Conservation (phyloP, 2,113 vertebrate genomes). For the Calyptommatus sinebrachiatus region DNA sequence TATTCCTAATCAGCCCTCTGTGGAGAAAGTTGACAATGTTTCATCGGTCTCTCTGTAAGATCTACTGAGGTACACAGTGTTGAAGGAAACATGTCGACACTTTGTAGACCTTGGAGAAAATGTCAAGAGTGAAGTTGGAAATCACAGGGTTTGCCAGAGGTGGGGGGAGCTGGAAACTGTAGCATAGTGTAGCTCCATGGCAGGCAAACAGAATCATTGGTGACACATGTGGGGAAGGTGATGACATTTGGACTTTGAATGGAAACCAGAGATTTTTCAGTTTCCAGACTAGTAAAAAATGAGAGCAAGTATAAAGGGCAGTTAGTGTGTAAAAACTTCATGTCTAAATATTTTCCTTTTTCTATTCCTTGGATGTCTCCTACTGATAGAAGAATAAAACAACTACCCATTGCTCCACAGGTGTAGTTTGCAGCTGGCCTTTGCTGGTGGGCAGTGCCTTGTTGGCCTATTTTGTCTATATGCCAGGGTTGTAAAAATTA, state of each 20-base stretch:
- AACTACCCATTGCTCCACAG: constrained; percentile 18
- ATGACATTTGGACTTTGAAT: constrained; percentile 43
- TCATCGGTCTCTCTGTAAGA: constrained; percentile 54
- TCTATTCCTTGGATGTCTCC: constrained; percentile 13
- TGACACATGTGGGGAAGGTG: constrained; percentile 45
- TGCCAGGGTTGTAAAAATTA: background rate
- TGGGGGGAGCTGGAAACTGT: constrained; percentile 44
- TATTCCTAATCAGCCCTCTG: constrained; percentile 40
- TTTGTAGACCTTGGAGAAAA: constrained; percentile 60
- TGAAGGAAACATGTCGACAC: constrained; percentile 59
- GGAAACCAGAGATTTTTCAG: constrained; percentile 37
- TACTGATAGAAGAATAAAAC: constrained; percentile 15
- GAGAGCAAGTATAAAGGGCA: constrained; percentile 45
- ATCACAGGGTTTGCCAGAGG: constrained; percentile 52
- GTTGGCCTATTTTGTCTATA: background rate
- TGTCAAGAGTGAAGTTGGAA: constrained; percentile 59
- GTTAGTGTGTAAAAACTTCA: constrained; percentile 43
- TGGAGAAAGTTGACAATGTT: constrained; percentile 44
- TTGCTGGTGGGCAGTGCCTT: rapidly evolving
- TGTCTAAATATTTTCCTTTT: constrained; percentile 34
- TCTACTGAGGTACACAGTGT: constrained; percentile 46
- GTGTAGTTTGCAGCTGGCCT: background rate
- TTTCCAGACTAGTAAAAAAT: constrained; percentile 49
- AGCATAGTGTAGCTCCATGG: constrained; percentile 42
- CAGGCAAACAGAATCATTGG: constrained; percentile 53